Evolutionary conservation across 1,140 invertebrate species (phyloP), one percentile per base, ranked within the genome.

Genomic region (Pinna nobilis): DNA sequence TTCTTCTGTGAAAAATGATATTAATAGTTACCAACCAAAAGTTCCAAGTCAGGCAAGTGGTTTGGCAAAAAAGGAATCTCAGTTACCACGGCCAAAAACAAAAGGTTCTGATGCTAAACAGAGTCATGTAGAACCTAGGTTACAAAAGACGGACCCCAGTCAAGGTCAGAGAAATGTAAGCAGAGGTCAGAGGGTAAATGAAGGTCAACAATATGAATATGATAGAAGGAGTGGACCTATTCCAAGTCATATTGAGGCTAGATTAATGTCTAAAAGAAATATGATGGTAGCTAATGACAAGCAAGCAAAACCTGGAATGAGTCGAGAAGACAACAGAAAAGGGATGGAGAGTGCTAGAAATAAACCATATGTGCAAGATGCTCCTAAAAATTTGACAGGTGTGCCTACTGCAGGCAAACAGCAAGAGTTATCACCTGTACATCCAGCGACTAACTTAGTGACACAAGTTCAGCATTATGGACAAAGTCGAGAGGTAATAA

Each of bases 391-490:
- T 51, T 25, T 13, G 20, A 25, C 15, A 49, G 61, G n/a, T 32
- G 61, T 30, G 18, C 3, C 25, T 11, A 28, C 28, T 4, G 44
- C 25, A 30, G 61, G 41, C 9, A 44, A 23, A 13, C 30, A 35
- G 7, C 18, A 65, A 44, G 59, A 70, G 1, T 47, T 18, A 11
- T 70, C 68, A 9, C 68, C 68, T 23, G 18, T 47, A 7, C 68
- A 70, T 63, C 68, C 68, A 25, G 68, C 33, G 1, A 32, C 53
- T 18, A 61, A 70, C 63, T 57, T 70, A 13, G 57, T 70, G 25
- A 70, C 68, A 2, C 68, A 70, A 25, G 57, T 70, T 30, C 68
- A 70, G 23, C 68, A 70, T 49, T 70, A 70, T 28, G 37, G 59
- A 6, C 44, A 30, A 37, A n/a, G 51, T 15, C 41, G 32, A 51